Base-by-base conservation (phyloP, 2,113 vertebrate genomes). In the Ptyas mucosa region DNA sequence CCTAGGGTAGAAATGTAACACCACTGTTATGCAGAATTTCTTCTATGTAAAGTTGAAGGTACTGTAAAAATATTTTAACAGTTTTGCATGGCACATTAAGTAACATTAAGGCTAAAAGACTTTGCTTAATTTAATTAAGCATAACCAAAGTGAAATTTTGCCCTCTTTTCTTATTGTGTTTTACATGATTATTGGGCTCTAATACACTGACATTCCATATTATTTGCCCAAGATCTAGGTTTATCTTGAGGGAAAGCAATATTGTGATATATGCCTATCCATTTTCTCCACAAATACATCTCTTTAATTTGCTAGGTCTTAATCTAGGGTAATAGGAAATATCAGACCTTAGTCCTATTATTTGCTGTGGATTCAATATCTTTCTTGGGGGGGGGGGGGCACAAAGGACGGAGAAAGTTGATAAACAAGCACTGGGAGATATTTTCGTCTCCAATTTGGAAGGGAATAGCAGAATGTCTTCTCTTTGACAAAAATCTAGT, bases 81-180 rank as follows among this genome's bases (percentile, higher is more conserved):
- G 69, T 15, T 39, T 39, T 81, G 14, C n/a, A 20, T n/a, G 26
- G 26, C 61, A n/a, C 26, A 64, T 64, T 64, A 14, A 64, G n/a
- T 81, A 81, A 39, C n/a, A 75, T 75, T 18, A 14, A 75, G n/a
- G 69, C 15, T 34, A 20, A 75, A 34, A 8, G 9, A 10, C 9
- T 49, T 23, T 88, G 51, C 2, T 94, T 95, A 90, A 86, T 57
- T 49, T 93, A n/a, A 18, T 7, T 0, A 0, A 0, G 26, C 23
- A 89, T 29, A 89, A 3, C 24, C 87, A 91, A 92, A 43, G 46
- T n/a, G 91, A 54, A 57, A 85, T 81, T 1, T 4, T n/a, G 89
- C 91, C 24, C 12, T 34, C 91, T 92, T 54, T 11, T 10, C 91
- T 96, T 85, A 26, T 34, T 91, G 94, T 69, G n/a, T 2, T 58